phyloP scores from a whole-genome alignment of 1,140 invertebrate species.

The Wiebesia pumilae region DNA sequence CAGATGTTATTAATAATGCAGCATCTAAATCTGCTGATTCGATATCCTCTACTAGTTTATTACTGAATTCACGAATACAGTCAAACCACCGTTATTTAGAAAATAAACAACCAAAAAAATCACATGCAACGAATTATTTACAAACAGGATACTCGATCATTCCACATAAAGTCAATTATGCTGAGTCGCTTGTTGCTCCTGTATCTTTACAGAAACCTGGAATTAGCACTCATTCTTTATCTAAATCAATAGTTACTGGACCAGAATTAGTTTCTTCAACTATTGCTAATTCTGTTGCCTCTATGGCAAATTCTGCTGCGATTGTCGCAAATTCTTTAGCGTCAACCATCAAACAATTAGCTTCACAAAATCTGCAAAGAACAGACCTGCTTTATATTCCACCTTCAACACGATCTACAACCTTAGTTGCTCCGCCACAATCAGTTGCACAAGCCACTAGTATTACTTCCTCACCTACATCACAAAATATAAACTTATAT shows the following conservation, averaged over 20 bases:
- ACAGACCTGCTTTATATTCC: not conserved
- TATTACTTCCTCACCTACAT: too few relatives aligned
- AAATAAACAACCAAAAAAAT: not conserved
- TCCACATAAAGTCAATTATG: not conserved
- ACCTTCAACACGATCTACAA: not conserved
- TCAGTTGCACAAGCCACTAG: not conserved
- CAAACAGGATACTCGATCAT: not conserved
- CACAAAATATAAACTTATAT: slow-evolving; percentile 1
- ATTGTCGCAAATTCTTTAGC: slow-evolving; percentile 16
- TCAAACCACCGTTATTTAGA: not conserved
- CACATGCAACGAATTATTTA: not conserved
- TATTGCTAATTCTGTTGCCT: slow-evolving; percentile 5
- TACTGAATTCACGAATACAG: not conserved
- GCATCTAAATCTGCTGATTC: not conserved
- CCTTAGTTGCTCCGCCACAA: not conserved
- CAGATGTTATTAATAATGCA: not conserved
- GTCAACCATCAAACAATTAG: not conserved
- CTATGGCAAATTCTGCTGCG: slow-evolving; percentile 23
- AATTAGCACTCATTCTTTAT: not conserved
- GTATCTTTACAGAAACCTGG: not conserved
- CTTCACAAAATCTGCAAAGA: slow-evolving; percentile 8
- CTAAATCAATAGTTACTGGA: not conserved
- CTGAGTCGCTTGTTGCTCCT: not conserved
- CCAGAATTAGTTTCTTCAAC: not conserved
- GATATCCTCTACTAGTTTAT: not conserved